A percentile compares a stretch with the other conserved stretches of the same genome.
These are phyloP conservation scores for Muscidifurax raptorellus DNA, from an alignment of 1,140 invertebrate genomes.

Conservation along the genomic window DNA sequence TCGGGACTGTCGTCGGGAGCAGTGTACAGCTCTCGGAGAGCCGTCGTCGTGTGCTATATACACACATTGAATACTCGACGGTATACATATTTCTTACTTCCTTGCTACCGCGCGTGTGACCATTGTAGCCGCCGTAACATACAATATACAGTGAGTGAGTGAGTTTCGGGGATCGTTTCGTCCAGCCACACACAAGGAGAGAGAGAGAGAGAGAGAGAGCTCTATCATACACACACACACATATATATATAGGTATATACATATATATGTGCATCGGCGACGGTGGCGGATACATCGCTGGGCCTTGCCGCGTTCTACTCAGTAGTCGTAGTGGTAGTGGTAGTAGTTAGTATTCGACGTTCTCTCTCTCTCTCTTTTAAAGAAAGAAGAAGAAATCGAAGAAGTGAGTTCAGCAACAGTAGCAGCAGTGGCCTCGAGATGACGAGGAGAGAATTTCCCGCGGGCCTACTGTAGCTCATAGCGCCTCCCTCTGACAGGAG, in stretches of 20 bases:
- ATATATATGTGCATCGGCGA: background rate
- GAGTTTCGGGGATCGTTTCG: background rate
- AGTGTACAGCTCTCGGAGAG: background rate
- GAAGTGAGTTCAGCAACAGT: background rate
- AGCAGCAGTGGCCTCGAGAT: background rate
- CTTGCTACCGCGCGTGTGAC: background rate
- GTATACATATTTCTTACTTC: no score
- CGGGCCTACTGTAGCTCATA: background rate
- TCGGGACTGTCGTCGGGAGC: background rate
- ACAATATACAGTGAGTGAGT: background rate
- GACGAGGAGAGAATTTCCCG: slow-evolving; percentile 1
- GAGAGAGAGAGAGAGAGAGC: background rate
- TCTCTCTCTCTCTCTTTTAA: background rate
- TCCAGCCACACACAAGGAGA: background rate
- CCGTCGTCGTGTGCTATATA: background rate
- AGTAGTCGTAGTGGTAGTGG: background rate
- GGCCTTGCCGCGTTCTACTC: background rate
- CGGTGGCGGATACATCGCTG: background rate
- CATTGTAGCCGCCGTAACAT: background rate
- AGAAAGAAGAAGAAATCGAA: background rate
- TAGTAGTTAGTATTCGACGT: background rate
- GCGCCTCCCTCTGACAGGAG: background rate
- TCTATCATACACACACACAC: background rate
- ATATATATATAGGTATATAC: background rate
- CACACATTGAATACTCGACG: no score